A percentile compares a stretch with the other conserved stretches of the same genome.
Evolutionary conservation across 1,140 invertebrate genomes (phyloP).

Genomic region (Gryllus bimaculatus): DNA sequence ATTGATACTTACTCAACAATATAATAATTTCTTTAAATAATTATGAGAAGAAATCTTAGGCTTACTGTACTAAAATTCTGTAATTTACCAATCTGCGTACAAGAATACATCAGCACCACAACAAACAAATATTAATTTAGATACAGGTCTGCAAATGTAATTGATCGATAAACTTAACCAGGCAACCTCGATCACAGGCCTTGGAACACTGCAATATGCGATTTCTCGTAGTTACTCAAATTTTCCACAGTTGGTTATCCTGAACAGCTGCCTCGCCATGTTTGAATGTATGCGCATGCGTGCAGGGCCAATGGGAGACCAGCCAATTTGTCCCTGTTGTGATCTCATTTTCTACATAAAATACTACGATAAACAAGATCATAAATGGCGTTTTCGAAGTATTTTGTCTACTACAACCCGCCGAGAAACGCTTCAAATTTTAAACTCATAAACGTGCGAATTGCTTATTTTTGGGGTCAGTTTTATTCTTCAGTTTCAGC

Average conservation of each 20-base stretch:
- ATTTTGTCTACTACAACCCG: too few relatives aligned
- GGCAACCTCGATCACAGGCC: conserved; percentile 4
- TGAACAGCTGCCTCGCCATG: neutral
- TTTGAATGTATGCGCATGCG: neutral
- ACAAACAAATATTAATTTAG: conserved; percentile 20
- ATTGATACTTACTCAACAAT: conserved; percentile 19
- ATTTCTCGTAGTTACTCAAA: neutral
- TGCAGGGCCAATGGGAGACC: neutral
- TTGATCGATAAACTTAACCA: conserved; percentile 16
- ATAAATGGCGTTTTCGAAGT: too few relatives aligned
- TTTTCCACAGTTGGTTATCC: neutral
- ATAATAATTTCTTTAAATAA: conserved; percentile 16
- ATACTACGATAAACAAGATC: too few relatives aligned
- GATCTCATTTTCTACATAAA: too few relatives aligned
- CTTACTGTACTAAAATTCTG: neutral
- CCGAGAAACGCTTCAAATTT: too few relatives aligned
- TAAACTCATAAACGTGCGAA: too few relatives aligned
- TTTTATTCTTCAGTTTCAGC: too few relatives aligned
- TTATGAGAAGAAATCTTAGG: neutral
- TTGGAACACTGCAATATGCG: neutral
- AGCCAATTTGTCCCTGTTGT: too few relatives aligned
- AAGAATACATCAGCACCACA: conserved; percentile 13
- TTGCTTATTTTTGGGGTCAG: too few relatives aligned
- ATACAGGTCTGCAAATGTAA: conserved; percentile 15
- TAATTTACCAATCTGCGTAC: conserved; percentile 14